Base-by-base conservation (phyloP, 1,140 invertebrate genomes). In the Leptestheria dahalacensis region DNA sequence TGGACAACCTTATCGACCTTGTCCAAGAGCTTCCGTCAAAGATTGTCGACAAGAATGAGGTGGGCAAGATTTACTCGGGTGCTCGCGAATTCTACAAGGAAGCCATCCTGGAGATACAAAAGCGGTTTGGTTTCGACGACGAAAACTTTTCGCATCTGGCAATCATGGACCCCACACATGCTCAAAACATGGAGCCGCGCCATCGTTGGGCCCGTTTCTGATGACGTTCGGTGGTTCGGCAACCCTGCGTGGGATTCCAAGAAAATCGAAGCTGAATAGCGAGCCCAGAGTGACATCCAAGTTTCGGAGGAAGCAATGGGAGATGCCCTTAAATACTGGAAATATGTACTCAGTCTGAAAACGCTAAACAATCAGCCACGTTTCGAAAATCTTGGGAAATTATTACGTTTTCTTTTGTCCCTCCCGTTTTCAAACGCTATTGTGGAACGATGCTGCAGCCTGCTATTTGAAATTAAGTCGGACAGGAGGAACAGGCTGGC, bases 31-130 rank as follows among this genome's bases (percentile, higher is more conserved):
- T 41, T 9, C 33, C 33, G 33, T n/a, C n/a, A n/a, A n/a, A 41
- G 33, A 41, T 9, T 15, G 15, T 41, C 33, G 33, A 41, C 33
- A 15, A 56, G 10, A 23, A 20, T 29, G 25, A 56, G 33, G 29
- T 56, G n/a, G 54, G 29, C 24, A 28, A 56, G 29, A 56, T 56
- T 29, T 56, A 56, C 33, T 24, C n/a, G 12, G 24, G 21, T n/a
- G 25, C 54, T 56, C 11, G 54, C 11, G 54, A 56, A 55, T 55
- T 55, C 26, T 55, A 55, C 53, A 55, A 55, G 53, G 24, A 55
- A 25, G 53, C 53, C n/a, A 25, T 55, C 15, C 23, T 55, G 10
- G 12, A 55, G 26, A 55, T 55, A 9, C 53, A 29, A 25, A 26
- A 55, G 28, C 53, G 53, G 11, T 55, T 55, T 28, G 26, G n/a